phyloP scores from a whole-genome alignment of 30 jellyfish, hydroid and myxozoan species.

The Aurelia aurita region DNA sequence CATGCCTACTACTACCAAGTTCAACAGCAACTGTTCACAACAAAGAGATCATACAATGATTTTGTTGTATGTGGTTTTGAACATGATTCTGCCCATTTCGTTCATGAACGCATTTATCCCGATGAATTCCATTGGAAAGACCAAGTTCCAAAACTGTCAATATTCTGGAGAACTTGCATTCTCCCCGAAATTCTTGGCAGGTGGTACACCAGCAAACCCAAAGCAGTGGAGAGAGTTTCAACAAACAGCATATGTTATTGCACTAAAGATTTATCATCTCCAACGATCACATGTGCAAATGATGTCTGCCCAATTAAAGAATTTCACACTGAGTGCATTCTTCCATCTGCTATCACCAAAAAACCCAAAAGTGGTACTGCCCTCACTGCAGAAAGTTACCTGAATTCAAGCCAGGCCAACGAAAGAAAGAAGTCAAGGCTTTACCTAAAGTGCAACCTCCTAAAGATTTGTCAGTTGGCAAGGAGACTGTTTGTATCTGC shows the following conservation, averaged over 20 bases:
- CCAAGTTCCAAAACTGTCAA: conserved; percentile 6
- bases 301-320: conserved; percentile 32
- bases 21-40: conserved; percentile 41
- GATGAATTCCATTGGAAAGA: conserved; percentile 27
- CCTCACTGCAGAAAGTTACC: conserved; percentile 59
- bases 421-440: conserved; percentile 29
- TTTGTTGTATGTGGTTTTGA: no score
- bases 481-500: conserved; percentile 53
- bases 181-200: conserved; percentile 50
- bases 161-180: no score
- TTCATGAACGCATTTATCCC: conserved; percentile 28
- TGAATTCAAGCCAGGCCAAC: conserved; percentile 31
- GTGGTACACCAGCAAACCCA: conserved; percentile 35
- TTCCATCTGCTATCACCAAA: conserved; percentile 42
- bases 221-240: no score
- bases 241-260: no score
- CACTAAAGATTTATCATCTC: neutral
- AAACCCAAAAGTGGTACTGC: conserved; percentile 42
- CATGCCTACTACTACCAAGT: conserved; percentile 61
- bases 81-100: neutral
- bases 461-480: conserved; percentile 15
- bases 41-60: neutral
- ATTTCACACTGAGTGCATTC: conserved; percentile 42
- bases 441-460: conserved; percentile 37
- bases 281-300: conserved; percentile 23